phyloP scores from a whole-genome alignment of 2,797 vertebrate species.

The Diceros bicornis region DNA sequence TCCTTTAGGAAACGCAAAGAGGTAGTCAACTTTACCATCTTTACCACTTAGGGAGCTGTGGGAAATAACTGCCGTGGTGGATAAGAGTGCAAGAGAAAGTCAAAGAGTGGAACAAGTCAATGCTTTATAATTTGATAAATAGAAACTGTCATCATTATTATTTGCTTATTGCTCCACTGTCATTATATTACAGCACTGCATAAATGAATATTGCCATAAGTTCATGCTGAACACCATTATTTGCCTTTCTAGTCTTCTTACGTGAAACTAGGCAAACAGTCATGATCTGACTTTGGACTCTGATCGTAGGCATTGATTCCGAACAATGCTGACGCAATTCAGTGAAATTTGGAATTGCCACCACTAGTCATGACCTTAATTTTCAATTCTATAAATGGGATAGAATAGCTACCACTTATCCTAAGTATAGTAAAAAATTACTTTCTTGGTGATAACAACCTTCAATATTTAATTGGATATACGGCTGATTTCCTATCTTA shows the following conservation, averaged over 20 bases:
- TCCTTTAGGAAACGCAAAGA: constrained; percentile 29
- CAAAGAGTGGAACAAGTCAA: background rate
- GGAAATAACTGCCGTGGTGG: background rate
- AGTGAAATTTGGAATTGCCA: background rate
- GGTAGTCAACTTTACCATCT: background rate
- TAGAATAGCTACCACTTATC: background rate
- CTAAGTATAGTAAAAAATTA: background rate
- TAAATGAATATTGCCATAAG: background rate
- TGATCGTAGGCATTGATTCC: background rate
- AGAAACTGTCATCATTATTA: background rate
- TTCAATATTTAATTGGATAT: background rate
- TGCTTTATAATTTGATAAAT: background rate
- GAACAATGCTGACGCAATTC: background rate
- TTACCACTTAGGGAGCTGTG: background rate
- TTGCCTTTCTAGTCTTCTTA: background rate
- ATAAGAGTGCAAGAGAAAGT: background rate
- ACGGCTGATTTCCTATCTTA: background rate
- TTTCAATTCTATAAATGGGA: background rate
- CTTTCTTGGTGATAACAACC: background rate
- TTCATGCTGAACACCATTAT: background rate
- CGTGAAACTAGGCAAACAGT: background rate
- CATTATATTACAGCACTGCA: background rate
- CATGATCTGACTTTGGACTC: background rate
- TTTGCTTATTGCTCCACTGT: background rate
- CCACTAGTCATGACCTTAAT: background rate